Percentiles rank a stretch among this genome's conserved stretches.
phyloP scores from a whole-genome alignment of 1,140 invertebrate genomes.

The Bombus sylvicola region DNA sequence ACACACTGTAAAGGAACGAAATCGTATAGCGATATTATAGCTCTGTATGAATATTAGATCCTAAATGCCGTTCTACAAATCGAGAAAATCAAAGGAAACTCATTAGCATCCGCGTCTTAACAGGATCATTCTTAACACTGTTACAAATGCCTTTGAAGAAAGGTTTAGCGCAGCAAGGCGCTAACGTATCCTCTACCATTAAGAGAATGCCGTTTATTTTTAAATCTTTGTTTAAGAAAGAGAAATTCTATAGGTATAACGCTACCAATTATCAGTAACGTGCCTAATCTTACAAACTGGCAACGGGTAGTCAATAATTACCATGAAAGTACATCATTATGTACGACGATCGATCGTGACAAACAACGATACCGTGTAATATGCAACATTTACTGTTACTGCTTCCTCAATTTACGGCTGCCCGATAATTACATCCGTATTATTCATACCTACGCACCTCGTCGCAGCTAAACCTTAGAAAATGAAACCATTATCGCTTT shows the following conservation, averaged over 20 bases:
- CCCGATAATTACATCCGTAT: constrained; percentile 31
- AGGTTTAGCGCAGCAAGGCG: neutral
- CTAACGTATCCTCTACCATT: neutral
- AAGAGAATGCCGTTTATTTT: neutral
- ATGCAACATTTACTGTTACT: neutral
- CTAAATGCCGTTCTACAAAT: neutral
- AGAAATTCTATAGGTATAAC: neutral
- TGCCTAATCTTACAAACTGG: neutral
- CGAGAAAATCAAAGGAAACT: neutral
- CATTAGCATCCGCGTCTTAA: neutral
- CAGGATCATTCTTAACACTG: neutral
- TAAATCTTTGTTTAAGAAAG: too few relatives aligned
- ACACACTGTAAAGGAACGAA: neutral
- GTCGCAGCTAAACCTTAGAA: constrained; percentile 16
- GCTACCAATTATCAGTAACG: neutral
- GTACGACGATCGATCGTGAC: neutral
- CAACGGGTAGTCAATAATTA: neutral
- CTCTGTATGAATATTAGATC: neutral
- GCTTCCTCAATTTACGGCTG: neutral
- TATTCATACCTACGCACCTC: constrained; percentile 10
- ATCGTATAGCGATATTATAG: neutral
- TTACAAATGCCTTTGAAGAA: neutral
- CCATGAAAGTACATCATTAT: neutral
- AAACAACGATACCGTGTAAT: constrained; percentile 3
- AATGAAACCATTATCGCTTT: constrained; percentile 35